Conservation (phyloP, 2,888 invertebrate genomes). For the Gortyna flavago region DNA sequence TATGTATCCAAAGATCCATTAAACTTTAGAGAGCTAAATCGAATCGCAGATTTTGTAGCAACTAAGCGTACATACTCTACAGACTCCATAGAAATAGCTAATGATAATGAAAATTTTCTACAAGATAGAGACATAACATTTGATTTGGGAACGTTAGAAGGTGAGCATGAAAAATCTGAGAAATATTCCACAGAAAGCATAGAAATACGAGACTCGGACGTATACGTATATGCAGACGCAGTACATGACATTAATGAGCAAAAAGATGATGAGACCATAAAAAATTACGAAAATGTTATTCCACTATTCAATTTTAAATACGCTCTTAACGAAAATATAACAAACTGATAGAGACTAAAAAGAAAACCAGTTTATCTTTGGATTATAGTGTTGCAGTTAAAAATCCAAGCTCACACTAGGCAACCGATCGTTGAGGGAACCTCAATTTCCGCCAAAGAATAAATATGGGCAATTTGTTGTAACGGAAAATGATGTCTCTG, state of each 20-base stretch:
- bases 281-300: background rate
- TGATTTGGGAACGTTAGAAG: constrained; percentile 8
- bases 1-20: background rate
- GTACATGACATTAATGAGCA: background rate
- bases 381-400: background rate
- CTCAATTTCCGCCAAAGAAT: background rate
- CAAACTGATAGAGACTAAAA: background rate
- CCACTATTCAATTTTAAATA: constrained; percentile 10
- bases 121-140: constrained; percentile 9
- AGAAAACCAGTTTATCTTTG: background rate
- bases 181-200: background rate
- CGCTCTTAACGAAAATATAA: background rate
- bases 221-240: background rate
- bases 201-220: background rate
- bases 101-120: constrained; percentile 13
- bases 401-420: background rate
- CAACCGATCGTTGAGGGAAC: background rate
- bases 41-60: background rate
- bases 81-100: background rate
- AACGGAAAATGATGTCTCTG: background rate
- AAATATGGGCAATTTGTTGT: background rate
- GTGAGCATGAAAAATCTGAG: background rate
- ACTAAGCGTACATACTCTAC: background rate
- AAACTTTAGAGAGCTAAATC: constrained; percentile 17
- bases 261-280: background rate